Evolutionary conservation across 2,888 invertebrate genomes (phyloP).

Genomic region (Pegoplata infirma): DNA sequence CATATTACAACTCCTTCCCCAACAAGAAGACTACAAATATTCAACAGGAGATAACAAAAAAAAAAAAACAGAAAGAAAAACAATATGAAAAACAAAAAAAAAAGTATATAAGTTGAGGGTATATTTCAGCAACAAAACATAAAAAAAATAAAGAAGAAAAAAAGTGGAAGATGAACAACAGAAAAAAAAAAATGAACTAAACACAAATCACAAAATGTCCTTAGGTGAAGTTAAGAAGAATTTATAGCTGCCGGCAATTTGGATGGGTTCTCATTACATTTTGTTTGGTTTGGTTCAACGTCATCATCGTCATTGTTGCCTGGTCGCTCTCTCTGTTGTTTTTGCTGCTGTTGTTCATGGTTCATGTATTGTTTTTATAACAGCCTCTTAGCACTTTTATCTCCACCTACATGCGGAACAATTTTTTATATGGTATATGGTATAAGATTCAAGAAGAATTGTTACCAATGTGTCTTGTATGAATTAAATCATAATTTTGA

Average conservation of each 20-base stretch:
- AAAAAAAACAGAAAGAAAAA: background rate
- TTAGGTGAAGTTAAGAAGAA: conserved; percentile 76
- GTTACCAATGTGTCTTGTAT: conserved; percentile 51
- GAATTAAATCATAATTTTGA: conserved; percentile 74
- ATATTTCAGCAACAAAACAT: conserved; percentile 21
- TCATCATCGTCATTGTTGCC: conserved; percentile 31
- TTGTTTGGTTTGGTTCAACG: conserved; percentile 62
- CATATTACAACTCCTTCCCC: conserved; percentile 5
- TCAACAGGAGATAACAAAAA: conserved; percentile 46
- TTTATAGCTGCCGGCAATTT: conserved; percentile 72
- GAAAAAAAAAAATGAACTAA: conserved; percentile 67
- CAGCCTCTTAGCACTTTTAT: conserved; percentile 58
- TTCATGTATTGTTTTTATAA: conserved; percentile 43
- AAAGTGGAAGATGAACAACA: conserved; percentile 42
- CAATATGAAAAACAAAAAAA: background rate
- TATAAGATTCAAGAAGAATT: conserved; percentile 22
- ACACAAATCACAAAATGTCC: conserved; percentile 76
- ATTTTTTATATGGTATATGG: too few relatives aligned
- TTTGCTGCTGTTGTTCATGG: too few relatives aligned
- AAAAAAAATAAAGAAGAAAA: conserved; percentile 12
- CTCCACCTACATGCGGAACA: conserved; percentile 15
- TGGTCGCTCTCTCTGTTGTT: too few relatives aligned
- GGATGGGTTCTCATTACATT: conserved; percentile 69
- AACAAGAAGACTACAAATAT: conserved; percentile 9
- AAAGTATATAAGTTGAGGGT: conserved; percentile 15